A percentile compares a stretch with the other conserved stretches of the same genome.
phyloP scores from a whole-genome alignment of 2,888 invertebrate species.

The Willowsia nigromaculata region DNA sequence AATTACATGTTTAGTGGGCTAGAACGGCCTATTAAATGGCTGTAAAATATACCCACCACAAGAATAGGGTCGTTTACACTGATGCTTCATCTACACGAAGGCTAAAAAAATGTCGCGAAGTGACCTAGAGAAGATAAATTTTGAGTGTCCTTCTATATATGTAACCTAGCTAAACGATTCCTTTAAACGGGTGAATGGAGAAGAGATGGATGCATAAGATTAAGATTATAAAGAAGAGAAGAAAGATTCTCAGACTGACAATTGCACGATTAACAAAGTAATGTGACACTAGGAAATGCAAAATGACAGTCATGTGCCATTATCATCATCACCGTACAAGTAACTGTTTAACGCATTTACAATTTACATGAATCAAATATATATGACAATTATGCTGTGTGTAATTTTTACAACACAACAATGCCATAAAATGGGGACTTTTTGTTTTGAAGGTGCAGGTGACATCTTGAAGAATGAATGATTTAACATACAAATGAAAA shows the following conservation, averaged over 20 bases:
- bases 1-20: no score
- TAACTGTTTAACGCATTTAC: constrained; percentile 49
- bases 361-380: not conserved
- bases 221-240: not conserved
- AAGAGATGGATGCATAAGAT: not conserved
- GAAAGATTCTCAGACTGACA: not conserved
- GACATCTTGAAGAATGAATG: constrained; percentile 6
- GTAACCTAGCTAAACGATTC: not conserved
- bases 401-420: constrained; percentile 23
- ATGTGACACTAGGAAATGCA: constrained; percentile 56
- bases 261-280: not conserved
- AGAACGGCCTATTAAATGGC: no score
- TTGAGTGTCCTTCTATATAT: constrained; percentile 11
- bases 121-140: constrained; percentile 68
- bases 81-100: not conserved
- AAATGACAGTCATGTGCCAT: constrained; percentile 47
- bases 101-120: constrained; percentile 43
- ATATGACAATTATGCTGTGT: not conserved
- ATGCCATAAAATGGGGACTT: constrained; percentile 46
- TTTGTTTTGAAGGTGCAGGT: constrained; percentile 25
- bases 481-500: constrained; percentile 40
- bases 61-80: no score
- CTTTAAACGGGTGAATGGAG: constrained; percentile 35
- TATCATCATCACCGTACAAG: constrained; percentile 8
- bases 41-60: no score